Evolutionary conservation across 2,888 invertebrate species (phyloP).

Genomic region (Apamea crenata): DNA sequence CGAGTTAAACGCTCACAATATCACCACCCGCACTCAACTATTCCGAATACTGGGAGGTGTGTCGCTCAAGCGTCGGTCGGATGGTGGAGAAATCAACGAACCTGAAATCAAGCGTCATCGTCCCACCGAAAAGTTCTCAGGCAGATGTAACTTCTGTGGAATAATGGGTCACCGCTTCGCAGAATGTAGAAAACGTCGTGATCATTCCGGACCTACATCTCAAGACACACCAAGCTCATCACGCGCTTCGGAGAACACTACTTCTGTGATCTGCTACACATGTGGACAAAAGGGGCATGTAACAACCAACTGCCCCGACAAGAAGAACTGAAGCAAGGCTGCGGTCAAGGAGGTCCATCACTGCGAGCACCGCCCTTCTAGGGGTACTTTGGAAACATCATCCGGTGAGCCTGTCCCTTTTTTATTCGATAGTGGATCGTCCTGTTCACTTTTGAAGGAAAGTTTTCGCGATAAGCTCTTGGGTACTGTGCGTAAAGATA

Average conservation of each 20-base stretch:
- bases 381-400: slow-evolving; percentile 12
- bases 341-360: slow-evolving; percentile 1
- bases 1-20: neutral
- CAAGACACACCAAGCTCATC: slow-evolving; percentile 1
- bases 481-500: slow-evolving; percentile 1
- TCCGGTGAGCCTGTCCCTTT: slow-evolving; percentile 1
- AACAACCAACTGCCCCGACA: slow-evolving; percentile 3
- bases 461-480: neutral
- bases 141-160: slow-evolving; percentile 6
- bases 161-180: neutral
- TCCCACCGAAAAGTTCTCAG: slow-evolving; percentile 1
- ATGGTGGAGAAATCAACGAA: neutral
- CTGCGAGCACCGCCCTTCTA: neutral
- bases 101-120: neutral
- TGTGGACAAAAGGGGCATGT: slow-evolving; percentile 3
- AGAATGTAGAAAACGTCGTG: slow-evolving; percentile 7
- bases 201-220: neutral
- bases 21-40: neutral
- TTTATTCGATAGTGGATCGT: too few species aligned
- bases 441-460: neutral
- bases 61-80: neutral
- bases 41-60: neutral
- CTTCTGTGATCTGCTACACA: neutral
- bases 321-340: neutral
- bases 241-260: neutral